A percentile compares a stretch with the other conserved stretches of the same genome.
phyloP scores from a whole-genome alignment of 1,140 invertebrate species.

The Lineus longissimus region DNA sequence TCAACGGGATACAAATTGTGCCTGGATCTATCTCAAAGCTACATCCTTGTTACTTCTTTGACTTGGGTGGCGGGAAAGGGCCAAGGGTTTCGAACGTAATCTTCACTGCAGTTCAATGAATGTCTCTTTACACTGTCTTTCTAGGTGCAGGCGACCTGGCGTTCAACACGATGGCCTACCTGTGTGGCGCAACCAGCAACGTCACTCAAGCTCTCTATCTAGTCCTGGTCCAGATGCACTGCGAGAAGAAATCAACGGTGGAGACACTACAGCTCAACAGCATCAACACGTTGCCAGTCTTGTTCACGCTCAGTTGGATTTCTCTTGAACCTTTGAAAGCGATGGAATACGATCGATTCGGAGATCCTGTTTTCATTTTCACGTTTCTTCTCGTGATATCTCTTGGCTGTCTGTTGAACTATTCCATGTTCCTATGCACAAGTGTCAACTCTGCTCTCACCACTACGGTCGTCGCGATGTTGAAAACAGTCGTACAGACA shows the following conservation, averaged over 20 bases:
- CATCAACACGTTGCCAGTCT: constrained; percentile 55
- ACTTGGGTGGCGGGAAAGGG: too few species aligned
- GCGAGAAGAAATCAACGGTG: constrained; percentile 43
- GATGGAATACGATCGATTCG: constrained; percentile 17
- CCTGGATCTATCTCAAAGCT: too few species aligned
- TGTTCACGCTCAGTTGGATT: constrained; percentile 36
- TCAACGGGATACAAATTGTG: too few species aligned
- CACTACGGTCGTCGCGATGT: constrained; percentile 55
- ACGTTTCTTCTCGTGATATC: constrained; percentile 48
- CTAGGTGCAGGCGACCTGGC: constrained; percentile 56
- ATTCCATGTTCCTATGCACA: constrained; percentile 57
- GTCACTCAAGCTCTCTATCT: constrained; percentile 56
- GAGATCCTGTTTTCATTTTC: constrained; percentile 40
- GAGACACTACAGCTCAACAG: constrained; percentile 55
- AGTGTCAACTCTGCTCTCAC: constrained; percentile 57
- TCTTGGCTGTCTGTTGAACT: constrained; percentile 56
- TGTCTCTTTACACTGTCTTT: too few species aligned
- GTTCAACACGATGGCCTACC: constrained; percentile 53
- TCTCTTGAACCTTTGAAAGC: constrained; percentile 37
- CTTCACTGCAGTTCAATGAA: too few species aligned
- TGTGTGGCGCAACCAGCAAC: constrained; percentile 55
- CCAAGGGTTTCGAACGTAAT: too few species aligned
- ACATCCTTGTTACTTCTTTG: too few species aligned
- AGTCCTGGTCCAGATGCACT: constrained; percentile 53
- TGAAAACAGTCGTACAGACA: constrained; percentile 57